Conservation (phyloP, 1,140 invertebrate species). For the Euborellia annulipes region DNA sequence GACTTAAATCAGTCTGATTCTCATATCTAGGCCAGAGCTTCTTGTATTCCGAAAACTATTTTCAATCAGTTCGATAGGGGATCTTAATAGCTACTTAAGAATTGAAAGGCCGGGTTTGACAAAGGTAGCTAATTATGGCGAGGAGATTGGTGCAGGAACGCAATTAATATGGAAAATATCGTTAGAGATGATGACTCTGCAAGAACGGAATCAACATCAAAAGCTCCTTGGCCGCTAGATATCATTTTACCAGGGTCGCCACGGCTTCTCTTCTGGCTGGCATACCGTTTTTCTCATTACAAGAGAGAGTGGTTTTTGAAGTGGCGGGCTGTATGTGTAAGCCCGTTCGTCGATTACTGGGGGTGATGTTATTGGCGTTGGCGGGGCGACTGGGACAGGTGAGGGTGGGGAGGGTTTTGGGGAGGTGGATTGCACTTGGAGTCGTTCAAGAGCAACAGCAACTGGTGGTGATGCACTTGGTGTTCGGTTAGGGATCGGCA, state of each 20-base stretch:
- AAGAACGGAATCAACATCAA: no score
- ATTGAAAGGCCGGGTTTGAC: no score
- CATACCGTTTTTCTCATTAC: constrained; percentile 43
- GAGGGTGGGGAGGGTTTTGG: constrained; percentile 21
- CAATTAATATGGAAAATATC: no score
- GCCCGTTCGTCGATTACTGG: constrained; percentile 21
- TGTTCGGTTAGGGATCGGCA: constrained; percentile 52
- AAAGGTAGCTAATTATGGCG: no score
- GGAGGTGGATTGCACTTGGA: constrained; percentile 22
- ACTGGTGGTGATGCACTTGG: constrained; percentile 36
- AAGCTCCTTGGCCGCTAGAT: no score
- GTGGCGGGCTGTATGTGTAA: constrained; percentile 21
- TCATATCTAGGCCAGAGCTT: no score
- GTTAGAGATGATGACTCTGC: no score
- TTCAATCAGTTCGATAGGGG: no score
- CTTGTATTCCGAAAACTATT: no score
- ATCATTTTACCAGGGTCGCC: constrained; percentile 57
- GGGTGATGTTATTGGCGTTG: constrained; percentile 27
- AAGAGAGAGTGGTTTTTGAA: constrained; percentile 46
- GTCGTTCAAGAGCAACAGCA: constrained; percentile 26
- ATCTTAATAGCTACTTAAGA: no score
- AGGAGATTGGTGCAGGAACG: no score
- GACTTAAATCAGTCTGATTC: no score
- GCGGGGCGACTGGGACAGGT: background rate
- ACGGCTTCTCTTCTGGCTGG: constrained; percentile 38